phyloP scores from a whole-genome alignment of 1,140 invertebrate genomes.

The Neoseiulus cucumeris region DNA sequence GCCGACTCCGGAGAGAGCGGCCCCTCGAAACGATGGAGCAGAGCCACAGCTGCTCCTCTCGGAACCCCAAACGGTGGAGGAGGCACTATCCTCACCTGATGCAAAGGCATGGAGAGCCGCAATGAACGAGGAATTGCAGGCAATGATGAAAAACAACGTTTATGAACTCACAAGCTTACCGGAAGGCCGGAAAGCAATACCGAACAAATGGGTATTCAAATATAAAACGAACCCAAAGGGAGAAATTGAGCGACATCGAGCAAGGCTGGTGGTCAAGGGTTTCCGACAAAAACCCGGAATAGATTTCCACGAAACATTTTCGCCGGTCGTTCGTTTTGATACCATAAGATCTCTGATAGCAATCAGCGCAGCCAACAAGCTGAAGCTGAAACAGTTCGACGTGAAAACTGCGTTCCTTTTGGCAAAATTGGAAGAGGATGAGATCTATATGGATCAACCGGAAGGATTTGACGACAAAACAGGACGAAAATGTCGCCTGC shows the following conservation, averaged over 20 bases:
- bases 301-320: too few relatives aligned
- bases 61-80: constrained; percentile 15
- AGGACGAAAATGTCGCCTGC: background rate
- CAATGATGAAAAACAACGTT: constrained; percentile 26
- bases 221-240: constrained; percentile 21
- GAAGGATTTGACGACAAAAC: background rate
- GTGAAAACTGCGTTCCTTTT: too few relatives aligned
- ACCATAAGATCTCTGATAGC: too few relatives aligned
- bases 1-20: too few relatives aligned
- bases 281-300: background rate
- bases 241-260: constrained; percentile 21
- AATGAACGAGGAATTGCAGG: constrained; percentile 25
- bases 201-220: constrained; percentile 25
- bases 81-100: constrained; percentile 23
- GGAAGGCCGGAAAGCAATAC: constrained; percentile 17
- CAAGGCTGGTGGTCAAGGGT: too few relatives aligned
- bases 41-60: too few relatives aligned
- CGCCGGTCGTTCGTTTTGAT: too few relatives aligned
- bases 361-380: too few relatives aligned
- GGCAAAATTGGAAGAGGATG: too few relatives aligned
- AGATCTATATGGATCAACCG: background rate
- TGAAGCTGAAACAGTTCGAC: too few relatives aligned
- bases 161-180: constrained; percentile 24
- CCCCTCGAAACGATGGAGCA: too few relatives aligned
- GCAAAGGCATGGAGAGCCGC: constrained; percentile 24